Conservation (phyloP, 2,797 vertebrate species). For the Sarcophilus harrisii region DNA sequence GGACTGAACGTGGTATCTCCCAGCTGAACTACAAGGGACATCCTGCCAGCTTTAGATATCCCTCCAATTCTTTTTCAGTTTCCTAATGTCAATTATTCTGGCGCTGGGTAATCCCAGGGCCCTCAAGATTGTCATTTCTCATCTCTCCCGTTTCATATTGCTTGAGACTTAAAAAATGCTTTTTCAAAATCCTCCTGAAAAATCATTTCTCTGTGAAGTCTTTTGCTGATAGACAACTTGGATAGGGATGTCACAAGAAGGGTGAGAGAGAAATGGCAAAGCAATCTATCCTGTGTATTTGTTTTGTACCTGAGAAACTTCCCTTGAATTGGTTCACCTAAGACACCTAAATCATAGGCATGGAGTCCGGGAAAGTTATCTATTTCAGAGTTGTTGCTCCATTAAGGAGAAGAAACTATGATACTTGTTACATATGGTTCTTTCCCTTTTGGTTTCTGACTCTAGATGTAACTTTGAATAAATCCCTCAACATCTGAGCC, state of each 20-base stretch:
- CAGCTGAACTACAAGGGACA: not conserved
- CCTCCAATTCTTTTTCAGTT: slow-evolving; percentile 31
- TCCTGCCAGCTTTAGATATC: not conserved
- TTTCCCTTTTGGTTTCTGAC: not conserved
- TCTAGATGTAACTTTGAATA: not conserved
- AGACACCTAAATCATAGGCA: slow-evolving; percentile 3
- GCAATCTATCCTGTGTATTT: slow-evolving; percentile 28
- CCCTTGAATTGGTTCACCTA: slow-evolving; percentile 51
- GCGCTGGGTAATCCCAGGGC: slow-evolving; percentile 8
- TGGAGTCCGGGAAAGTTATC: slow-evolving; percentile 37
- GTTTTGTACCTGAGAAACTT: slow-evolving; percentile 30
- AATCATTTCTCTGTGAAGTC: slow-evolving; percentile 45
- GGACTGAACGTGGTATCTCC: not conserved
- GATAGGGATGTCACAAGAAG: slow-evolving; percentile 19
- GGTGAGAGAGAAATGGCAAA: not conserved
- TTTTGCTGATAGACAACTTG: slow-evolving; percentile 3
- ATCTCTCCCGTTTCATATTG: slow-evolving; percentile 35
- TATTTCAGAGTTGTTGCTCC: not conserved
- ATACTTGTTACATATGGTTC: not conserved
- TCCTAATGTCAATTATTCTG: slow-evolving; percentile 23
- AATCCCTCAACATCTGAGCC: not conserved
- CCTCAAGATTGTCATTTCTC: slow-evolving; percentile 46
- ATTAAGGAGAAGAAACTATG: not conserved
- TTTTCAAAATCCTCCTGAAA: slow-evolving; percentile 50
- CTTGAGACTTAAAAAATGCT: not conserved